Evolutionary conservation across 2,888 invertebrate genomes (phyloP).

Genomic region (Ophion costatus): DNA sequence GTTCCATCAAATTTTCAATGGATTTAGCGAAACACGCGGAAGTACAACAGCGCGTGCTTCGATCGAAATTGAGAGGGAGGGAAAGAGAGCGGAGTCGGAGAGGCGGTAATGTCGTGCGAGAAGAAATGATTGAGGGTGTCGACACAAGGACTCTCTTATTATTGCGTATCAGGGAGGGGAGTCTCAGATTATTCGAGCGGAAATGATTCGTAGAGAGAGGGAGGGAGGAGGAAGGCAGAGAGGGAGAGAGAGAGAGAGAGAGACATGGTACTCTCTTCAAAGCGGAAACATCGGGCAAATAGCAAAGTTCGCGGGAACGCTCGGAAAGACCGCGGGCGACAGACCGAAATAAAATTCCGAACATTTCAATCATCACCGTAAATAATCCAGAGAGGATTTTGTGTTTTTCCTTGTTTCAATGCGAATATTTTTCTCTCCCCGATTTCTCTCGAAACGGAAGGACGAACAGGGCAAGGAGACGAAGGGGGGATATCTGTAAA

Average conservation of each 20-base stretch:
- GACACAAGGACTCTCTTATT: conserved; percentile 18
- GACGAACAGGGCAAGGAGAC: no score
- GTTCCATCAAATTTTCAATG: conserved; percentile 62
- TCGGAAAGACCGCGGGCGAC: conserved; percentile 45
- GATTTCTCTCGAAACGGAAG: not conserved
- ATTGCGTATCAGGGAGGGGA: conserved; percentile 35
- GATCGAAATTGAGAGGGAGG: conserved; percentile 9
- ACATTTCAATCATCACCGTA: conserved; percentile 71
- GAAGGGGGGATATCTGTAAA: no score
- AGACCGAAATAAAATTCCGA: conserved; percentile 73
- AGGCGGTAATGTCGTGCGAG: no score
- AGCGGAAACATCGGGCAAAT: conserved; percentile 15
- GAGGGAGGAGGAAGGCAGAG: no score
- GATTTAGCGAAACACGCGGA: conserved; percentile 22
- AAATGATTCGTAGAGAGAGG: conserved; percentile 64
- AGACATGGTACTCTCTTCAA: not conserved
- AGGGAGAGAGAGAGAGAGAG: not conserved
- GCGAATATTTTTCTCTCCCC: not conserved
- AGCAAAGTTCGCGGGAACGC: conserved; percentile 14
- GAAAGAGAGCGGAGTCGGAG: conserved; percentile 1
- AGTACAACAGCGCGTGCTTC: not conserved
- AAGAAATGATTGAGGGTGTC: conserved; percentile 32
- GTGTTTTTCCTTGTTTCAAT: conserved; percentile 22
- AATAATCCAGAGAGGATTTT: conserved; percentile 64
- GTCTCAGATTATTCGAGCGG: conserved; percentile 65